These are phyloP conservation scores for Danaus melanippus DNA, from an alignment of 1,140 invertebrate species.

Conservation along the genomic window DNA sequence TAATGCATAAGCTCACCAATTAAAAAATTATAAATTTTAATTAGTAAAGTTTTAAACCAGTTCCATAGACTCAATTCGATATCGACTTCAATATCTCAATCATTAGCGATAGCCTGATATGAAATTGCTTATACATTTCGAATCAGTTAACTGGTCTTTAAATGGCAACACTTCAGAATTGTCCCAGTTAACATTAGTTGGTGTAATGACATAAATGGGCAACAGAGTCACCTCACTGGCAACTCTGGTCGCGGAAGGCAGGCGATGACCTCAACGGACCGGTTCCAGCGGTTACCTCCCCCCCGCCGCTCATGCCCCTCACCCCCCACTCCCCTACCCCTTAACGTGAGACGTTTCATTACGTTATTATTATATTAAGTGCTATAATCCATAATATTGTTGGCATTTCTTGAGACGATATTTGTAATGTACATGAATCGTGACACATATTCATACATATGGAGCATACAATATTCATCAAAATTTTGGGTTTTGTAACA, in stretches of 20 bases:
- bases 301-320: constrained; percentile 14
- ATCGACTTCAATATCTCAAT: too few relatives aligned
- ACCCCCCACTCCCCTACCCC: constrained; percentile 20
- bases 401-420: constrained; percentile 34
- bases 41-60: too few relatives aligned
- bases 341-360: constrained; percentile 64
- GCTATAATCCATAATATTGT: constrained; percentile 66
- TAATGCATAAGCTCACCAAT: too few relatives aligned
- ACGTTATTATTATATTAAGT: constrained; percentile 72
- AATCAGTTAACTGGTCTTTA: constrained; percentile 25
- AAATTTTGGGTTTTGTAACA: too few relatives aligned
- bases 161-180: constrained; percentile 31
- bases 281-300: constrained; percentile 44
- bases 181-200: constrained; percentile 40
- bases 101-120: too few relatives aligned
- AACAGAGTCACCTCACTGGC: constrained; percentile 40
- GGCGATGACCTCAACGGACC: constrained; percentile 67
- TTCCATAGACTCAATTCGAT: too few relatives aligned
- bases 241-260: constrained; percentile 63
- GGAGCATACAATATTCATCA: too few relatives aligned
- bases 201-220: constrained; percentile 53
- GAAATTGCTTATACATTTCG: constrained; percentile 18
- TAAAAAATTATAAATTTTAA: too few relatives aligned
- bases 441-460: too few relatives aligned
- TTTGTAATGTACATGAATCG: too few relatives aligned